Evolutionary conservation across 2,797 vertebrate species (phyloP), one percentile per base, ranked within the genome.

Genomic region (Spheniscus humboldti): DNA sequence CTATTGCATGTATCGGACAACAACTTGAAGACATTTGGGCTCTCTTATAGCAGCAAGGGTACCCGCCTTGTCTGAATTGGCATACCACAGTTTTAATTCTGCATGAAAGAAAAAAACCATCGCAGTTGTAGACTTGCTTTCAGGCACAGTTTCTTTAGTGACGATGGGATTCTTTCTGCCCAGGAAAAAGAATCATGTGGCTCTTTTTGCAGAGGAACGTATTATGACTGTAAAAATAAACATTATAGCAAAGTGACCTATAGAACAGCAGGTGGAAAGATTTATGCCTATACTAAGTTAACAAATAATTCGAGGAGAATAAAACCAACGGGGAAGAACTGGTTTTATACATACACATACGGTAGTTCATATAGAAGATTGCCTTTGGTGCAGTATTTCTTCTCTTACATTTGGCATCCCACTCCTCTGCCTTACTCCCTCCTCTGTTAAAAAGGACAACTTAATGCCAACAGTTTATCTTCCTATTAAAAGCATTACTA

Each of bases 401-500:
- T 33, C 37, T 37, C 43, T 55, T 45, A 18, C 66, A 80, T 39
- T 18, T 37, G 37, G 31, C 47, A 52, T 52, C 30, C 53, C 35
- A 27, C 14, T 75, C 45, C 64, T 88, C 53, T 81, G 83, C 48
- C 59, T 84, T n/a, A 10, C 39, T 50, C 37, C 43, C 16, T 60
- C 45, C 41, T 45, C 62, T 52, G 33, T 31, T 60, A 22, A 45
- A 88, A 48, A 67, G 43, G 25, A 14, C 48, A 89, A 60, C 30
- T 56, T 64, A 35, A 35, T 31, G 43, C 33, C 64, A 90, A 31
- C 27, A 64, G 76, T 47, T 88, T 86, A 83, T 77, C 77, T 76
- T 62, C 71, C 22, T 74, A 59, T 88, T 76, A 66, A 81, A 97
- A 94, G 62, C 27, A 62, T 59, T 41, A 78, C 28, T 81, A 78